phyloP scores from a whole-genome alignment of 2,888 invertebrate genomes.

The Hoplodrina ambigua region DNA sequence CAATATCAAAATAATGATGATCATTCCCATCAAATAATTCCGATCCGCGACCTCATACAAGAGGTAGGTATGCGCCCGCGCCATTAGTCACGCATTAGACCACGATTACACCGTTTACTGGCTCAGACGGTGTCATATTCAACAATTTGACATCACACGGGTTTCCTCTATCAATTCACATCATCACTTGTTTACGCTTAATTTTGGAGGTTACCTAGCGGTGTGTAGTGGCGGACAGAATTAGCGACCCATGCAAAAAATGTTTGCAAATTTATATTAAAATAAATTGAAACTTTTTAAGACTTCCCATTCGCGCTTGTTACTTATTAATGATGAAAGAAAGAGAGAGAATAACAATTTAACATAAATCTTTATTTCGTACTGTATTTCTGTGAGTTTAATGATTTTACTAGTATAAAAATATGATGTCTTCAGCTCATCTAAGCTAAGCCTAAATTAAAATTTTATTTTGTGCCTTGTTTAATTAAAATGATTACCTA shows the following conservation, averaged over 20 bases:
- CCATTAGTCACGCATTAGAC: slow-evolving; percentile 57
- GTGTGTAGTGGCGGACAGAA: slow-evolving; percentile 63
- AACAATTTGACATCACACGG: slow-evolving; percentile 76
- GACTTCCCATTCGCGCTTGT: no score
- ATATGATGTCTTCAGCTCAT: no score
- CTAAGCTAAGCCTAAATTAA: no score
- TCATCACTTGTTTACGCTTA: slow-evolving; percentile 75
- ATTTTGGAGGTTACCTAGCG: slow-evolving; percentile 79
- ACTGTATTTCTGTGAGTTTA: no score
- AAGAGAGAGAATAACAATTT: no score
- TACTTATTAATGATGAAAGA: no score
- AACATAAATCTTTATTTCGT: no score
- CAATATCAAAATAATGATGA: slow-evolving; percentile 7
- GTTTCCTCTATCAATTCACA: slow-evolving; percentile 81
- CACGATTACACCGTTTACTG: slow-evolving; percentile 49
- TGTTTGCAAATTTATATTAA: not conserved
- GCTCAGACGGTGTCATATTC: slow-evolving; percentile 64
- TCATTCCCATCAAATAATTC: slow-evolving; percentile 34
- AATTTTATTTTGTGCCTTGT: no score
- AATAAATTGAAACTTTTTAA: no score
- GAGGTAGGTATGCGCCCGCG: slow-evolving; percentile 24
- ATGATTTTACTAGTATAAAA: no score
- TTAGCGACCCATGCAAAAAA: not conserved
- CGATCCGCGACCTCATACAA: slow-evolving; percentile 25
- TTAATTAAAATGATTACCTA: no score